Percentiles rank a stretch among this genome's conserved stretches.
Evolutionary conservation across 2,113 vertebrate species (phyloP).

Genomic region (Chloebia gouldiae): DNA sequence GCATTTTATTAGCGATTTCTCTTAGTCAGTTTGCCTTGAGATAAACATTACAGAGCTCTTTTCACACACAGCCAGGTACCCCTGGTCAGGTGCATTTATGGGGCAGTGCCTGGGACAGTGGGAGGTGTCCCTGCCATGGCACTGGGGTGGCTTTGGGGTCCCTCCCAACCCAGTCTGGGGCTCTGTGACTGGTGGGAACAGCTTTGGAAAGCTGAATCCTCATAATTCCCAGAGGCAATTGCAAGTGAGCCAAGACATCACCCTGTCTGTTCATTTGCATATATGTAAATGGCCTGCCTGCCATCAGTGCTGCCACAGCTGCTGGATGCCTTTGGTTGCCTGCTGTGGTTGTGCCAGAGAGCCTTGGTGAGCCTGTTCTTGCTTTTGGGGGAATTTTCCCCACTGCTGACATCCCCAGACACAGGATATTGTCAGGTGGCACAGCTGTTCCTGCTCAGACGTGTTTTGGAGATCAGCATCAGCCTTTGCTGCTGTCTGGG

Average conservation of each 20-base stretch:
- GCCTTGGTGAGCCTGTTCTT: background rate
- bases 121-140: background rate
- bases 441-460: background rate
- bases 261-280: too few species aligned
- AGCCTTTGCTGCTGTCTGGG: background rate
- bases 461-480: background rate
- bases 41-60: background rate
- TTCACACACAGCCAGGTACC: fast-evolving
- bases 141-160: fast-evolving
- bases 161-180: fast-evolving
- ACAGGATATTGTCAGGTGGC: fast-evolving
- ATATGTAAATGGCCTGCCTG: too few species aligned
- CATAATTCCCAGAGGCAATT: fast-evolving
- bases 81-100: fast-evolving
- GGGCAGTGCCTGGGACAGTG: background rate
- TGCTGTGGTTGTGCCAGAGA: background rate
- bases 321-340: background rate
- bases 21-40: background rate
- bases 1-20: background rate
- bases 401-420: fast-evolving
- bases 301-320: fast-evolving
- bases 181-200: background rate
- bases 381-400: background rate
- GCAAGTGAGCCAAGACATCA: fast-evolving
- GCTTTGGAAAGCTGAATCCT: background rate